Evolutionary conservation across 2,797 vertebrate species (phyloP), one percentile per base, ranked within the genome.

Genomic region (Megaceryle alcyon): DNA sequence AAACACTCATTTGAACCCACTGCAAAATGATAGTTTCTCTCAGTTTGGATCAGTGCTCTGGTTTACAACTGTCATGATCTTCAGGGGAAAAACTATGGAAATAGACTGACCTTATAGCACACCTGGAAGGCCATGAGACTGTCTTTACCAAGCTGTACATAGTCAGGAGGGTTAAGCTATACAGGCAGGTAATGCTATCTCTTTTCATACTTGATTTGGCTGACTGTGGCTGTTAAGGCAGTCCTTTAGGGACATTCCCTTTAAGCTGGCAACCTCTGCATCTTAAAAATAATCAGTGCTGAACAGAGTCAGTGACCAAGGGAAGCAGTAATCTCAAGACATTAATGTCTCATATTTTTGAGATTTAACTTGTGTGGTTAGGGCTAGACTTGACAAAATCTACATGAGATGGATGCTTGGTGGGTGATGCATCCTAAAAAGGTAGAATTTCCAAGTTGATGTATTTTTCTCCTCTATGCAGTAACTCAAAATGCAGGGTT

Each of bases 41-140:
- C 63, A 41, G 35, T 76, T 91, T 90, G 41, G 66, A 92, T 92
- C 56, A 80, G 80, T 59, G 80, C 46, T 63, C 49, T 19, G 46
- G 15, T 57, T 91, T 90, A 72, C 59, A 92, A 51, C 48, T 92
- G 26, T 84, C 28, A 1, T 48, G 63, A 84, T 66, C 53, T 92
- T 87, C 49, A 35, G 1, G 39, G 44, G 33, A 56, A 64, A 60
- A 25, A 19, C 17, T 82, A 14, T 87, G 70, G 71, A 87, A 95
- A 82, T 5, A 82, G 44, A 73, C 44, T 75, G 60, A 76, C 73
- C 77, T 94, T 91, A 88, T 3, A 86, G 80, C 77, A 73, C 48
- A 88, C 70, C 91, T 90, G 64, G 88, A 96, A 95, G 77, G 73
- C 94, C 31, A 66, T 63, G 48, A 83, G 70, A n/a, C 29, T 68